These are phyloP conservation scores for Megalops cyprinoides DNA, from an alignment of 2,797 vertebrate genomes.

Conservation along the genomic window DNA sequence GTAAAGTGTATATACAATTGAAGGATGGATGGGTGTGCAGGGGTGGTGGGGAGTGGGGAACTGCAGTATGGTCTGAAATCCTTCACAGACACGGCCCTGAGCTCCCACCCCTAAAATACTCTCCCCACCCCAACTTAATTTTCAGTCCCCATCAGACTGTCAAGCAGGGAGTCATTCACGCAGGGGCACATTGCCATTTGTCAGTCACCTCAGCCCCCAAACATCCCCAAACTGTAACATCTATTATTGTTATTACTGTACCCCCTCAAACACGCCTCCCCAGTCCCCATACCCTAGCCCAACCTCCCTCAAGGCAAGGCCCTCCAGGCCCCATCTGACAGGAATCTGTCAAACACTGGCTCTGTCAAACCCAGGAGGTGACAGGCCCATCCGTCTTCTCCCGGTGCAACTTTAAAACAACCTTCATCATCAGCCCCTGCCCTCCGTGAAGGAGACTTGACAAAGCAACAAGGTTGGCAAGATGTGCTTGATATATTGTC, in stretches of 20 bases:
- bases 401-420: conserved; percentile 56
- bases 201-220: background rate
- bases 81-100: too few species aligned
- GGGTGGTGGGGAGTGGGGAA: too few species aligned
- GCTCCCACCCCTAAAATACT: too few species aligned
- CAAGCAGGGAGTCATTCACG: too few species aligned
- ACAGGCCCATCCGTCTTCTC: conserved; percentile 71
- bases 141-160: too few species aligned
- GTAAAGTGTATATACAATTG: too few species aligned
- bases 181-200: too few species aligned
- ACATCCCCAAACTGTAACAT: background rate
- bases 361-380: conserved; percentile 62
- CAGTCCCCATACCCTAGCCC: background rate
- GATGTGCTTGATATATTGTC: conserved; percentile 45
- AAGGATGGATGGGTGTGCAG: too few species aligned
- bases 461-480: conserved; percentile 55
- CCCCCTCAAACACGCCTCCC: background rate
- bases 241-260: too few species aligned
- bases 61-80: too few species aligned
- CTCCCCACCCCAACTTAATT: too few species aligned
- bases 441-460: conserved; percentile 66
- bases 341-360: conserved; percentile 65
- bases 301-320: too few species aligned
- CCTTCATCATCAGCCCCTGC: conserved; percentile 56
- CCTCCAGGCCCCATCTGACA: conserved; percentile 60